Percentiles rank a stretch among this genome's conserved stretches.
Conservation (phyloP, 2,797 vertebrate genomes). For the Ptychadena robeensis region DNA sequence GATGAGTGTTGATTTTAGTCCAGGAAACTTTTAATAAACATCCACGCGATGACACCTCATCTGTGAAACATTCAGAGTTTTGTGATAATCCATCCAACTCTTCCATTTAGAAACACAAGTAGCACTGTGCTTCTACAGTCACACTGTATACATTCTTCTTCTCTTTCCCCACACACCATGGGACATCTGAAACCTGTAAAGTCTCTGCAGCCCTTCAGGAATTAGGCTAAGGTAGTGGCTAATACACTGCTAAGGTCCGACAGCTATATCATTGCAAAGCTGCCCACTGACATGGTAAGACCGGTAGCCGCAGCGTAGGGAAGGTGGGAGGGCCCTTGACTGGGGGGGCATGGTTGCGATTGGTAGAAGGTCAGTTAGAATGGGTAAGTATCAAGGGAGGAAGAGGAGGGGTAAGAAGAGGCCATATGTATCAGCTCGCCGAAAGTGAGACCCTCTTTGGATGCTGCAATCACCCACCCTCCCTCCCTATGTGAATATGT, state of each 20-base stretch:
- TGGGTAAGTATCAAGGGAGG: too few species aligned
- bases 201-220: neutral
- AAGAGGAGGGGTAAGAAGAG: too few species aligned
- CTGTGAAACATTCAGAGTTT: slow-evolving; percentile 34
- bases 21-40: slow-evolving; percentile 45
- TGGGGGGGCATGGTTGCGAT: too few species aligned
- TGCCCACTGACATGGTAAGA: neutral
- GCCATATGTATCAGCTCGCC: too few species aligned
- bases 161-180: neutral
- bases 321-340: too few species aligned
- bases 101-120: slow-evolving; percentile 40
- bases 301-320: too few species aligned
- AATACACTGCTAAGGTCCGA: neutral
- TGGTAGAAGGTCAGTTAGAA: too few species aligned
- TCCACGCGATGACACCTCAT: slow-evolving; percentile 25
- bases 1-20: slow-evolving; percentile 14
- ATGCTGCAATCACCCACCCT: too few species aligned
- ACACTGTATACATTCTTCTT: neutral
- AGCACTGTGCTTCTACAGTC: neutral
- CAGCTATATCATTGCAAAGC: neutral
- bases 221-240: neutral
- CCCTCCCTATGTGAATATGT: too few species aligned
- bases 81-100: slow-evolving; percentile 32
- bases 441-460: too few species aligned
- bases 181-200: neutral